A percentile compares a stretch with the other conserved stretches of the same genome.
phyloP scores from a whole-genome alignment of 1,140 invertebrate species.

The Brachionus koreanus region DNA sequence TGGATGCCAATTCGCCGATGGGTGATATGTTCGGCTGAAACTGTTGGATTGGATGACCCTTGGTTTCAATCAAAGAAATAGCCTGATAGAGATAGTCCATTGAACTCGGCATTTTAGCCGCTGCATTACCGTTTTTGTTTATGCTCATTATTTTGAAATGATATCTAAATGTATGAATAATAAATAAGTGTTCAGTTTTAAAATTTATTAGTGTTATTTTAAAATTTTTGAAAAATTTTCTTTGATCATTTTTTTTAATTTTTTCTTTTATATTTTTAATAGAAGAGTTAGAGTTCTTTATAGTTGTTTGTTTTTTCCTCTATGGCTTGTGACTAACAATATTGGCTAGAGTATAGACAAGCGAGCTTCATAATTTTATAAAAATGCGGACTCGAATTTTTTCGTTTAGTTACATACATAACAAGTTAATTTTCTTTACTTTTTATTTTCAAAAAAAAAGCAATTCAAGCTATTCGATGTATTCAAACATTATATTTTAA shows the following conservation, averaged over 20 bases:
- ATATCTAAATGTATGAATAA: background rate
- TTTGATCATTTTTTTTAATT: background rate
- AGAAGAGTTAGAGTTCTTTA: background rate
- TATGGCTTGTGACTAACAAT: background rate
- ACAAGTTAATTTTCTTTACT: slow-evolving; percentile 9
- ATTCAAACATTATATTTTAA: slow-evolving; percentile 1
- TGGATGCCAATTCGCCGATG: background rate
- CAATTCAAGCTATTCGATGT: background rate
- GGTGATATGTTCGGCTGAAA: background rate
- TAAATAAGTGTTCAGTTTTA: background rate
- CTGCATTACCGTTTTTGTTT: background rate
- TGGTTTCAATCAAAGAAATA: slow-evolving; percentile 8
- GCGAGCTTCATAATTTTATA: background rate
- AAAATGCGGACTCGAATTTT: slow-evolving; percentile 1
- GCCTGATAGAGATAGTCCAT: slow-evolving; percentile 24
- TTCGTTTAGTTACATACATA: background rate
- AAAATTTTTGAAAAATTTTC: background rate
- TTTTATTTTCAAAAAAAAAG: background rate
- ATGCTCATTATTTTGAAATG: background rate
- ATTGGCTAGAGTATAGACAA: slow-evolving; percentile 1
- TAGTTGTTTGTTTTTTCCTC: background rate
- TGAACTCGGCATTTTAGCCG: background rate
- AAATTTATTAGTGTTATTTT: background rate
- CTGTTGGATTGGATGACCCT: background rate
- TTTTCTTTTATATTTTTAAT: background rate